A percentile compares a stretch with the other conserved stretches of the same genome.
Conservation (phyloP, 2,113 vertebrate genomes). For the Tretioscincus oriximinensis region DNA sequence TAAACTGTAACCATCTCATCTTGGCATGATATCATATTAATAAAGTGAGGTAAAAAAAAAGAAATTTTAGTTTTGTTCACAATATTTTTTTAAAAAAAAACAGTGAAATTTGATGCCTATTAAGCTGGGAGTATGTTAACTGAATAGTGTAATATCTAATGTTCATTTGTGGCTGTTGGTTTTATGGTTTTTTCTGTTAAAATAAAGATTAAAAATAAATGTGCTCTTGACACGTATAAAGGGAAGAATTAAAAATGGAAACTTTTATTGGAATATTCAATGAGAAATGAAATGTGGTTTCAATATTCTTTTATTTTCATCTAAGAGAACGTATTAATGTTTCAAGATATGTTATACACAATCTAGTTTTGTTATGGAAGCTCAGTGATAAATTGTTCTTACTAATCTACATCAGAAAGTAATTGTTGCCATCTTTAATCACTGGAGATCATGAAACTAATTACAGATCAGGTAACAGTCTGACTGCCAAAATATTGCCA, state of each 20-base stretch:
- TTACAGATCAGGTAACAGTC: slow-evolving; percentile 38
- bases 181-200: neutral
- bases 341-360: neutral
- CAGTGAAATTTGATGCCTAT: neutral
- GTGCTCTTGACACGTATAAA: neutral
- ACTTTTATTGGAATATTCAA: neutral
- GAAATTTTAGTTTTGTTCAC: no score
- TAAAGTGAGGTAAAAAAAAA: no score
- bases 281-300: neutral
- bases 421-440: slow-evolving; percentile 30
- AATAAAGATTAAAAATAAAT: neutral
- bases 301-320: neutral
- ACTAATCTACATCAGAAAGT: slow-evolving; percentile 19
- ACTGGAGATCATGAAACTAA: slow-evolving; percentile 31
- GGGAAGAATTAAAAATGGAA: neutral
- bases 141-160: no score
- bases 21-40: no score
- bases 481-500: slow-evolving; percentile 42
- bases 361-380: neutral
- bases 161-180: neutral
- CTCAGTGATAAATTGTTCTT: neutral
- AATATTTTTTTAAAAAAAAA: no score
- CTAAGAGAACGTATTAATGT: neutral
- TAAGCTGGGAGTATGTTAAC: neutral
- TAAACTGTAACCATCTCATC: no score